phyloP scores from a whole-genome alignment of 2,797 vertebrate genomes.

The Oreochromis mossambicus region DNA sequence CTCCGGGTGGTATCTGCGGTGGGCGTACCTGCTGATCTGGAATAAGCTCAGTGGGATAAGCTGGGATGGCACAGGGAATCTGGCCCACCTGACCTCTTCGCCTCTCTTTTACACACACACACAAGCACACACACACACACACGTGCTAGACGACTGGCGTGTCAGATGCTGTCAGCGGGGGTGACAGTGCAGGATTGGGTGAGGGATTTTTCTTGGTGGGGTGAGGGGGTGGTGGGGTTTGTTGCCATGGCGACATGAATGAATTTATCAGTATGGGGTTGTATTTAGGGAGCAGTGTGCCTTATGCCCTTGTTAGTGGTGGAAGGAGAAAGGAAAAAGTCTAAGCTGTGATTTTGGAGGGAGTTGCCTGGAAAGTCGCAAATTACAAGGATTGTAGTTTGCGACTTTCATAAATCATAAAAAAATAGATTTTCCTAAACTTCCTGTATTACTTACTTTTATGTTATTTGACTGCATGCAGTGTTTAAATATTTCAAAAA shows the following conservation, averaged over 20 bases:
- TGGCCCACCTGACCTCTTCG: conserved; percentile 25
- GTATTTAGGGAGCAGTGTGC: conserved; percentile 14
- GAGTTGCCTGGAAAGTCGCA: not conserved
- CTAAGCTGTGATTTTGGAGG: not conserved
- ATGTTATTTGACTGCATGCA: not conserved
- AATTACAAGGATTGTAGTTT: not conserved
- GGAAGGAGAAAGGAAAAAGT: not conserved
- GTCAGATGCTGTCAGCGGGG: conserved; percentile 54
- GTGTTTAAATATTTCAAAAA: not conserved
- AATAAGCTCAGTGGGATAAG: conserved; percentile 67
- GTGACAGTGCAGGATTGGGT: conserved; percentile 52
- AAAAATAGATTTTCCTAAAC: not conserved
- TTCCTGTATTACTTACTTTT: not conserved
- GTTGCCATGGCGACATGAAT: conserved; percentile 53
- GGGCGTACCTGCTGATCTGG: conserved; percentile 69
- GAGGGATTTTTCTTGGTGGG: conserved; percentile 39
- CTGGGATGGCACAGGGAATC: conserved; percentile 57
- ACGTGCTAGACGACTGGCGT: not conserved
- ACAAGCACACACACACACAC: not conserved
- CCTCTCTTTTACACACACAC: not conserved
- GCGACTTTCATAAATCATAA: not conserved
- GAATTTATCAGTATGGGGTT: conserved; percentile 26
- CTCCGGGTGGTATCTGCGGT: conserved; percentile 52
- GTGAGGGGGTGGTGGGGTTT: conserved; percentile 9
- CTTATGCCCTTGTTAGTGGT: conserved; percentile 5